Percentiles rank a stretch among this genome's conserved stretches.
These are phyloP conservation scores for Tragulus kanchil DNA, from an alignment of 2,113 vertebrate genomes.

Conservation along the genomic window DNA sequence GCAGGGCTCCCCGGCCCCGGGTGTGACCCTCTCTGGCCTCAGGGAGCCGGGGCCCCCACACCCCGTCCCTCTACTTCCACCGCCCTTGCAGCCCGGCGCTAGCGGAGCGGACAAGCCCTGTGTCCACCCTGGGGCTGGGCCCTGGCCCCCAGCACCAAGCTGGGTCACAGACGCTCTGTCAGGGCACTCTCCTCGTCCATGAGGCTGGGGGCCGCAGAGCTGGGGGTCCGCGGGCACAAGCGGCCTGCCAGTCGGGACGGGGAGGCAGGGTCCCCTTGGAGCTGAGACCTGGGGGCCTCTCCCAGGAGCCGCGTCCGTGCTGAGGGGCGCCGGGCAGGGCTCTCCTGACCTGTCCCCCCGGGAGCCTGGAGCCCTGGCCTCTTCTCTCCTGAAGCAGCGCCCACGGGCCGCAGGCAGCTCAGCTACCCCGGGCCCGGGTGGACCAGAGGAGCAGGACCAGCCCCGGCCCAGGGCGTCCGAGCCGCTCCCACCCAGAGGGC, in stretches of 20 bases:
- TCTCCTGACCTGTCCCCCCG: not conserved
- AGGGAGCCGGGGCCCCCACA: not conserved
- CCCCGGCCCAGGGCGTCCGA: accelerated
- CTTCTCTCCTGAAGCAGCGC: not conserved
- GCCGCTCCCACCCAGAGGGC: not conserved
- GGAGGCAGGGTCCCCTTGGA: not conserved
- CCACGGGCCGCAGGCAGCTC: accelerated
- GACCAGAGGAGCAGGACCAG: not conserved
- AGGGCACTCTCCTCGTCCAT: not conserved
- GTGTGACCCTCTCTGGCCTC: not conserved
- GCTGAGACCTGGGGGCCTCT: not conserved
- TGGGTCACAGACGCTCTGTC: not conserved
- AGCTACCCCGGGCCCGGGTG: not conserved
- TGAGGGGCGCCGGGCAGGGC: not conserved
- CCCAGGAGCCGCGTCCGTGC: not conserved
- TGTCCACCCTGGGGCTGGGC: not conserved
- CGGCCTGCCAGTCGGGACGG: not conserved
- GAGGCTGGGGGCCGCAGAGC: not conserved
- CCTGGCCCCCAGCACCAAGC: not conserved
- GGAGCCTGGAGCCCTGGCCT: not conserved
- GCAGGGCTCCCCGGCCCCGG: accelerated
- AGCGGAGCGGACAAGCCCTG: not conserved
- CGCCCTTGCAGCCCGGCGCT: not conserved
- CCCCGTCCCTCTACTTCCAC: accelerated
- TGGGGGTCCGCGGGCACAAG: not conserved